These are phyloP conservation scores for Eupithecia subfuscata DNA, from an alignment of 2,888 invertebrate species.

Conservation along the genomic window DNA sequence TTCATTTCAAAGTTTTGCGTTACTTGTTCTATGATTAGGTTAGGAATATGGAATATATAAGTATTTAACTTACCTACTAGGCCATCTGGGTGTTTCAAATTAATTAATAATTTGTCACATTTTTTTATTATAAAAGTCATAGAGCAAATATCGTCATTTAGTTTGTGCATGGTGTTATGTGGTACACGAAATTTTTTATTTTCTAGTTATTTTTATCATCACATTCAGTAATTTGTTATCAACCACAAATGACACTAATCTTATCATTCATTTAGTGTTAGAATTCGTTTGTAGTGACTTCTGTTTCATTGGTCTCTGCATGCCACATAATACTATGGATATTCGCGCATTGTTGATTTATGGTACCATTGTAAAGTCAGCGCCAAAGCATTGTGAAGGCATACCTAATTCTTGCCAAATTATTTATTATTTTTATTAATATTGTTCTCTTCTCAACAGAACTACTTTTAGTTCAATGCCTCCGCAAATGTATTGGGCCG, in stretches of 20 bases:
- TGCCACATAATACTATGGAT: conserved; percentile 82
- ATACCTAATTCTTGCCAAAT: conserved; percentile 43
- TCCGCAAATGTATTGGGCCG: conserved; percentile 73
- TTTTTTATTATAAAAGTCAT: conserved; percentile 42
- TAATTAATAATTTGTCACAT: background rate
- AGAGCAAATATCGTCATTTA: conserved; percentile 50
- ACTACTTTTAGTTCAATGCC: conserved; percentile 51
- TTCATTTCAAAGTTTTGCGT: conserved; percentile 32
- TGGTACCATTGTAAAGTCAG: conserved; percentile 75
- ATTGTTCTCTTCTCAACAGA: conserved; percentile 16
- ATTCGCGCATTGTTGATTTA: conserved; percentile 70
- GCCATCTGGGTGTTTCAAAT: background rate
- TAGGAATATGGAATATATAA: background rate
- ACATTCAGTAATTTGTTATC: conserved; percentile 46
- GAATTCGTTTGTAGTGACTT: conserved; percentile 46
- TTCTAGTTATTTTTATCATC: conserved; percentile 43
- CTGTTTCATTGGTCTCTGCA: conserved; percentile 62
- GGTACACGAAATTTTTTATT: conserved; percentile 63
- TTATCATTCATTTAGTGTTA: conserved; percentile 47
- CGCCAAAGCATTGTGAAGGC: conserved; percentile 75
- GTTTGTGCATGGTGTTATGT: conserved; percentile 81
- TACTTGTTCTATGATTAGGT: conserved; percentile 54
- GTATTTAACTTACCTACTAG: background rate
- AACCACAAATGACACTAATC: conserved; percentile 45
- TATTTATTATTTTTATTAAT: too few species aligned